phyloP scores from a whole-genome alignment of 2,113 vertebrate species.

The Heloderma charlesbogerti region DNA sequence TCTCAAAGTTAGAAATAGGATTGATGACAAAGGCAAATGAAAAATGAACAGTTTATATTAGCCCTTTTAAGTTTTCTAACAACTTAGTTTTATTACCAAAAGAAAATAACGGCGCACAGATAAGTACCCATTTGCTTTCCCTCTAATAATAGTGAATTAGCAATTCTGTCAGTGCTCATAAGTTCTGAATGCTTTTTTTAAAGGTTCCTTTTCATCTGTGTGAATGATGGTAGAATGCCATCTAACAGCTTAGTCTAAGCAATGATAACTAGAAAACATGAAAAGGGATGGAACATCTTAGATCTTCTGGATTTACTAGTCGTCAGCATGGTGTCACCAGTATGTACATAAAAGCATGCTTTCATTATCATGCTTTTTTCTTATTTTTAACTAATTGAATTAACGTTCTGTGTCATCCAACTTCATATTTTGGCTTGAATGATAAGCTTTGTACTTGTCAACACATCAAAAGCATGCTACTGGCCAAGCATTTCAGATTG shows the following conservation, averaged over 20 bases:
- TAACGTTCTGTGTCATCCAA: conserved; percentile 46
- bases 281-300: conserved; percentile 69
- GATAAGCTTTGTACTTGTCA: conserved; percentile 4
- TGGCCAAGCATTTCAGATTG: conserved; percentile 56
- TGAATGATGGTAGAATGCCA: neutral
- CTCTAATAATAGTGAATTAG: neutral
- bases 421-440: conserved; percentile 29
- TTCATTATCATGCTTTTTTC: conserved; percentile 55
- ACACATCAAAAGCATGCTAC: conserved; percentile 52
- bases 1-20: neutral
- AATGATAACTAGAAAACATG: neutral
- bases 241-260: conserved; percentile 1
- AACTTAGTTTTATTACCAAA: conserved; percentile 15
- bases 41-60: neutral
- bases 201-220: neutral
- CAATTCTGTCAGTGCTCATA: neutral
- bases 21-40: neutral
- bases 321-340: conserved; percentile 57
- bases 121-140: neutral
- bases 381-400: conserved; percentile 34
- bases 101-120: neutral
- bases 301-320: neutral
- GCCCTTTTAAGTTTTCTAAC: neutral
- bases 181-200: neutral
- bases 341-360: conserved; percentile 48